A percentile compares a stretch with the other conserved stretches of the same genome.
Evolutionary conservation across 2,113 vertebrate species (phyloP).

Genomic region (Climacteris rufus): DNA sequence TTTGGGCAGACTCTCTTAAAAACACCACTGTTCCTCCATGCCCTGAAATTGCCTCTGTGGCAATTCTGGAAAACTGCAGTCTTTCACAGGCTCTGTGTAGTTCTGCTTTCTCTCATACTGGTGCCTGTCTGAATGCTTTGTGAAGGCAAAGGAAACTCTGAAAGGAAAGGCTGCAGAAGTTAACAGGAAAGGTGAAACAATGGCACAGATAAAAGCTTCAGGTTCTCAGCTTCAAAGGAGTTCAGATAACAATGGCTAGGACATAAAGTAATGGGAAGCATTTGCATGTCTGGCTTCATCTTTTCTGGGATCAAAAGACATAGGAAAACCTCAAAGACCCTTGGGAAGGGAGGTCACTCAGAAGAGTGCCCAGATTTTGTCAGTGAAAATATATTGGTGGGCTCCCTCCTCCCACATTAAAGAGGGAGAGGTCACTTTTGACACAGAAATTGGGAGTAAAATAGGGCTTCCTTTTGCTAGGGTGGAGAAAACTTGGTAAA

Average conservation of each 20-base stretch:
- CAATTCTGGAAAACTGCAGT: background rate
- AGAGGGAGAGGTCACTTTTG: background rate
- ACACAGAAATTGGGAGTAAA: background rate
- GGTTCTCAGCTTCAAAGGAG: conserved; percentile 30
- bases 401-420: background rate
- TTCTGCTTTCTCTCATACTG: background rate
- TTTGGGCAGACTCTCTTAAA: background rate
- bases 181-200: conserved; percentile 54
- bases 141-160: background rate
- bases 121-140: background rate
- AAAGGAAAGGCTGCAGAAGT: conserved; percentile 18
- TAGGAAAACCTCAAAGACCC: background rate
- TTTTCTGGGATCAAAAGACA: conserved; percentile 28
- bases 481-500: background rate
- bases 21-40: background rate
- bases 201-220: conserved; percentile 10
- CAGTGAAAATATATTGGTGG: background rate
- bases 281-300: conserved; percentile 20
- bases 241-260: conserved; percentile 16
- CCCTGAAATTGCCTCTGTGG: background rate
- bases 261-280: conserved; percentile 11
- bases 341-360: background rate
- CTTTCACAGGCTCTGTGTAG: background rate
- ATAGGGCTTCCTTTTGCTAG: background rate
- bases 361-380: background rate